Percentiles rank a stretch among this genome's conserved stretches.
These are phyloP conservation scores for Drosophila mayri DNA, from an alignment of 1,140 invertebrate genomes.

Conservation along the genomic window DNA sequence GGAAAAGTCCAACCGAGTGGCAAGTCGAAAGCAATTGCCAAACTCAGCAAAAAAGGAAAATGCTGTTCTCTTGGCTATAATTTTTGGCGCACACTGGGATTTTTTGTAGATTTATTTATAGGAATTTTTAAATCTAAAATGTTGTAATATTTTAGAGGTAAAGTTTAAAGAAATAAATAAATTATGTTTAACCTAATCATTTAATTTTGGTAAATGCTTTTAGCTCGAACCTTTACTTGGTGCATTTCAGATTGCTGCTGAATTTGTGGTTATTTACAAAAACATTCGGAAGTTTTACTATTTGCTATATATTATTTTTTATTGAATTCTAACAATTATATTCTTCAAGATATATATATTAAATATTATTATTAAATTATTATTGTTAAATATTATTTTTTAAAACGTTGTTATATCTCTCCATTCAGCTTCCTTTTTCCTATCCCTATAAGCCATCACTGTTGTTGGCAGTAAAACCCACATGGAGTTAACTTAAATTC, in stretches of 20 bases:
- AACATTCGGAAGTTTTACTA: no score
- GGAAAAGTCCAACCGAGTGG: constrained; percentile 48
- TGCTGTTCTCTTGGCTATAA: background rate
- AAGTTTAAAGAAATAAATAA: background rate
- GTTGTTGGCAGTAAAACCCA: constrained; percentile 10
- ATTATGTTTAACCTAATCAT: no score
- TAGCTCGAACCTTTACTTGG: no score
- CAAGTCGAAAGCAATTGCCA: constrained; percentile 22
- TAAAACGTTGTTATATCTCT: background rate
- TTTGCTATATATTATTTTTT: no score
- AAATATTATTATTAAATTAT: background rate
- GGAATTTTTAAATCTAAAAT: no score
- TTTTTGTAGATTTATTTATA: background rate
- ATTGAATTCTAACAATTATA: background rate
- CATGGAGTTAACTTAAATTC: constrained; percentile 47
- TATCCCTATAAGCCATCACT: background rate
- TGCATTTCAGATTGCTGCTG: no score
- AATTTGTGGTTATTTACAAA: no score
- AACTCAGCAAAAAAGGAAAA: constrained; percentile 46
- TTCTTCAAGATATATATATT: background rate
- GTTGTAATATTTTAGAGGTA: background rate
- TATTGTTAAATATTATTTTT: background rate
- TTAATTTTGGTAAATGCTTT: no score
- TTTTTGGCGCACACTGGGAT: background rate
- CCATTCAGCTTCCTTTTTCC: background rate